Percentiles rank a stretch among this genome's conserved stretches.
Conservation (phyloP, 2,888 invertebrate genomes). For the Isoperla grammatica region DNA sequence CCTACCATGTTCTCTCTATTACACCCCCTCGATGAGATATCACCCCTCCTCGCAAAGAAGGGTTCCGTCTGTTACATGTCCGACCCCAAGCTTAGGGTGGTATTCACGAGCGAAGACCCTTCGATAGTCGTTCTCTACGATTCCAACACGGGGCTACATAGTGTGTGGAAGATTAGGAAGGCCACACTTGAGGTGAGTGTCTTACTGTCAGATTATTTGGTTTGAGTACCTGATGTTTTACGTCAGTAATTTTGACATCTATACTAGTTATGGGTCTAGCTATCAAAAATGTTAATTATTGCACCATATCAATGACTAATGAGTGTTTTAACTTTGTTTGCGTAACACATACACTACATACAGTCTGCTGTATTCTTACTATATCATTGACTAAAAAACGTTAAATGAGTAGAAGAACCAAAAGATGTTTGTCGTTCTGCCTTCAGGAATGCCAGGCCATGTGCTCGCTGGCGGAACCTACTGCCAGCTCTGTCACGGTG, state of each 20-base stretch:
- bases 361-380: conserved; percentile 4
- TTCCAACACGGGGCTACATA: conserved; percentile 68
- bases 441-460: conserved; percentile 36
- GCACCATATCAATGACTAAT: too few relatives aligned
- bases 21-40: conserved; percentile 88
- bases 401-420: not conserved
- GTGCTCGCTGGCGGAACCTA: conserved; percentile 27
- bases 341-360: too few relatives aligned
- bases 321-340: too few relatives aligned
- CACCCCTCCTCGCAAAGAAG: conserved; percentile 71
- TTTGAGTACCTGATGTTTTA: not conserved
- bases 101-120: conserved; percentile 70
- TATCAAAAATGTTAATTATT: too few relatives aligned
- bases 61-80: conserved; percentile 42
- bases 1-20: conserved; percentile 80
- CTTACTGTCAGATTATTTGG: conserved; percentile 44
- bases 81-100: conserved; percentile 56
- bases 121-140: conserved; percentile 81
- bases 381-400: not conserved
- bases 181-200: conserved; percentile 68
- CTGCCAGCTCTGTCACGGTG: not conserved
- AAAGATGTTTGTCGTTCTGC: conserved; percentile 11
- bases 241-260: not conserved
- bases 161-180: conserved; percentile 73
- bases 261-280: too few relatives aligned